Base-by-base conservation (phyloP, 2,797 vertebrate species). In the Mus spretus region DNA sequence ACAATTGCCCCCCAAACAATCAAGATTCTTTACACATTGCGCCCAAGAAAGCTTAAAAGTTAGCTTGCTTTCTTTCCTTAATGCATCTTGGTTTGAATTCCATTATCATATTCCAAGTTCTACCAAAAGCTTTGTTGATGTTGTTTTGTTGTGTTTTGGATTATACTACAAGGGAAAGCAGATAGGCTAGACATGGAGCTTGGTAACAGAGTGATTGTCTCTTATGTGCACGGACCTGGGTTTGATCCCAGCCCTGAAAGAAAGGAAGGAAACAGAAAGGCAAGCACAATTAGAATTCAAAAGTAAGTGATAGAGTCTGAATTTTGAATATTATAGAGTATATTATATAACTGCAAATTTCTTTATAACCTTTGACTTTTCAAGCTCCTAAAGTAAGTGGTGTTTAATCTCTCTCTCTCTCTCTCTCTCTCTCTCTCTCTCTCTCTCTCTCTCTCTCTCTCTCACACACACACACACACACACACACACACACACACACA, bases 21-120 rank as follows among this genome's bases (percentile, higher is more conserved):
- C 5, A 22, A 89, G 61, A 28, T 75, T 59, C 10, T 70, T 93
- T 94, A 81, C 3, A 13, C 53, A 63, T 19, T 44, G 34, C 57
- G 44, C 34, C 15, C 67, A 70, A 70, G 34, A 70, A 70, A n/a
- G 67, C 15, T 70, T 70, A n/a, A 70, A 70, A 70, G 14, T 22
- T 86, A 80, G n/a, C 37, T 9, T 22, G 3, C 86, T 26, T 96
- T 61, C 0, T 82, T 37, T 50, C 4, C 0, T 92, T 93, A 84
- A 22, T 37, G 28, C 55, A 57, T 34, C 75, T 93, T 79, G 26
- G 5, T 88, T 89, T 91, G 59, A 93, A 84, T 91, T 89, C 34
- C 65, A 20, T 89, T 84, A 84, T 84, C 14, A 74, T 67, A 61
- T 24, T 8, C 11, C 83, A 95, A 47, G 67, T 81, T 91, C 86